A percentile compares a stretch with the other conserved stretches of the same genome.
Evolutionary conservation across 2,888 invertebrate genomes (phyloP).

Genomic region (Sesamia inferens): DNA sequence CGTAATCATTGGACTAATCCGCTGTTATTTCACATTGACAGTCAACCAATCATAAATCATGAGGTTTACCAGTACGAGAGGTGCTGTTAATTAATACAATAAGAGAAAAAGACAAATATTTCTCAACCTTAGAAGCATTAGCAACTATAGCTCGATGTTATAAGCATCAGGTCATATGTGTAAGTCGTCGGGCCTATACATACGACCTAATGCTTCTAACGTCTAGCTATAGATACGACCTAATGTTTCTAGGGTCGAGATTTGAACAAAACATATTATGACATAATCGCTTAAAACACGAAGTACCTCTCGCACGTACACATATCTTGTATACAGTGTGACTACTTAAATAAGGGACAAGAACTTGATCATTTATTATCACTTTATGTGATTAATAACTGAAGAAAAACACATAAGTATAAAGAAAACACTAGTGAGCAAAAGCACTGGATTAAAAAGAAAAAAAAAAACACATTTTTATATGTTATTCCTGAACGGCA

Average conservation of each 20-base stretch:
- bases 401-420: neutral
- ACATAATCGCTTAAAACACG: slow-evolving; percentile 22
- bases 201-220: no score
- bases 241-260: neutral
- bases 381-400: neutral
- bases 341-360: slow-evolving; percentile 7
- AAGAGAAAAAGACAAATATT: neutral
- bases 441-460: neutral
- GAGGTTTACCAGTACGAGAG: no score
- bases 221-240: no score
- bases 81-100: neutral
- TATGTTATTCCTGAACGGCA: no score
- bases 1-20: no score
- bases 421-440: neutral
- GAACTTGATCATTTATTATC: neutral
- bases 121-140: no score
- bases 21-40: no score
- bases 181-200: no score
- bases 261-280: slow-evolving; percentile 10
- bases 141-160: no score
- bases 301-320: slow-evolving; percentile 33
- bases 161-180: no score
- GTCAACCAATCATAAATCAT: no score
- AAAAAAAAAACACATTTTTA: neutral
- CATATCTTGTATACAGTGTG: slow-evolving; percentile 25